Base-by-base conservation (phyloP, 2,797 vertebrate species). In the Eurystomus glaucurus region DNA sequence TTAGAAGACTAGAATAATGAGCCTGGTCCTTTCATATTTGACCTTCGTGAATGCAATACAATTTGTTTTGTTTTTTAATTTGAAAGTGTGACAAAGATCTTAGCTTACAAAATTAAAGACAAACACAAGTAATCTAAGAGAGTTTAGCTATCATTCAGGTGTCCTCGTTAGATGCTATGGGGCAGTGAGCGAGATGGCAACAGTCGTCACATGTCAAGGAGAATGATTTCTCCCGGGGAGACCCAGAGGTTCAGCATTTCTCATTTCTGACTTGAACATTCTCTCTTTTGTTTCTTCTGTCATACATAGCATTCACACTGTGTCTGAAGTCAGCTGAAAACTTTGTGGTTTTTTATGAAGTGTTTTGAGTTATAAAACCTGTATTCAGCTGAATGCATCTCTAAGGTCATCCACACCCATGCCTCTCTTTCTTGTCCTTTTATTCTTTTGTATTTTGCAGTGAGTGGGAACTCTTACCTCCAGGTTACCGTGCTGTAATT, bases 41-140 rank as follows among this genome's bases (percentile, higher is more conserved):
- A 64, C 29, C n/a, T 90, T 88, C 51, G 50, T 29, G 12, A 76
- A 31, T 3, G 2, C 21, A 72, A 57, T 21, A 14, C 7, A 25
- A 18, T 45, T 20, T 58, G 28, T 14, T 57, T 46, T 29, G 10
- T 0, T 70, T 39, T 66, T 57, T 41, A 39, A 57, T 86, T 81
- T 80, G 43, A 51, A 96, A 89, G 26, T 89, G 68, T 58, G 62
- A 54, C 26, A 29, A 89, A 91, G 55, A 33, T 66, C 31, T 45
- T 74, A 71, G 26, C 33, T 87, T 80, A 82, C 61, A 62, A 75
- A 94, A 96, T 89, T 83, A 54, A 66, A 88, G 85, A n/a, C 29
- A 93, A 89, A 95, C 55, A 80, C 13, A 85, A 89, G 28, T 51
- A 79, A 54, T 62, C 2, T 9, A 41, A 61, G 10, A 70, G 37